These are phyloP conservation scores for Cryptotermes secundus DNA, from an alignment of 1,140 invertebrate genomes.

Conservation along the genomic window DNA sequence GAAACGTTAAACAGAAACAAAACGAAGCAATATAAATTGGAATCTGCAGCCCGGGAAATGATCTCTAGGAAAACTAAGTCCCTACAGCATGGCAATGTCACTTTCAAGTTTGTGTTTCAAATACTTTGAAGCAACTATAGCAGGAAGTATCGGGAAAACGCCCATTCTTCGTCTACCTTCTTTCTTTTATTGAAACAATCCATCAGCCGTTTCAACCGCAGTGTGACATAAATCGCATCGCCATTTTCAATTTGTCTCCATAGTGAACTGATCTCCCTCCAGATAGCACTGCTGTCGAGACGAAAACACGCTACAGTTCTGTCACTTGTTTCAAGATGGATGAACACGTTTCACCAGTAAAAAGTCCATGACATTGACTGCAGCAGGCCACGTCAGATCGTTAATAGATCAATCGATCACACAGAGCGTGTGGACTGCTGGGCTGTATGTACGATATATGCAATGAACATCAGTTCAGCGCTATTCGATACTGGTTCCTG, in stretches of 20 bases:
- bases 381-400: slow-evolving; percentile 10
- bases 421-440: not conserved
- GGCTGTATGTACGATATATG: not conserved
- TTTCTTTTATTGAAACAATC: not conserved
- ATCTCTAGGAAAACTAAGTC: not conserved
- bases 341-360: slow-evolving; percentile 6
- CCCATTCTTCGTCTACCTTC: not conserved
- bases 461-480: not conserved
- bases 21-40: not conserved
- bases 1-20: no score
- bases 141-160: not conserved
- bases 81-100: not conserved
- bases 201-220: not conserved
- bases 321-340: slow-evolving; percentile 13
- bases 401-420: slow-evolving; percentile 13
- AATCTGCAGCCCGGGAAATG: not conserved
- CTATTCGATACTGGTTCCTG: not conserved
- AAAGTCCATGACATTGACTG: slow-evolving; percentile 5
- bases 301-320: slow-evolving; percentile 4
- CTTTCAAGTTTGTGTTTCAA: not conserved
- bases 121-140: not conserved
- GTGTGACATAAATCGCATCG: slow-evolving; percentile 1
- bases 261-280: not conserved
- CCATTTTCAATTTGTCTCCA: slow-evolving; percentile 13
- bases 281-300: not conserved